These are phyloP conservation scores for Eristalis intricaria DNA, from an alignment of 2,888 invertebrate species.

Conservation along the genomic window DNA sequence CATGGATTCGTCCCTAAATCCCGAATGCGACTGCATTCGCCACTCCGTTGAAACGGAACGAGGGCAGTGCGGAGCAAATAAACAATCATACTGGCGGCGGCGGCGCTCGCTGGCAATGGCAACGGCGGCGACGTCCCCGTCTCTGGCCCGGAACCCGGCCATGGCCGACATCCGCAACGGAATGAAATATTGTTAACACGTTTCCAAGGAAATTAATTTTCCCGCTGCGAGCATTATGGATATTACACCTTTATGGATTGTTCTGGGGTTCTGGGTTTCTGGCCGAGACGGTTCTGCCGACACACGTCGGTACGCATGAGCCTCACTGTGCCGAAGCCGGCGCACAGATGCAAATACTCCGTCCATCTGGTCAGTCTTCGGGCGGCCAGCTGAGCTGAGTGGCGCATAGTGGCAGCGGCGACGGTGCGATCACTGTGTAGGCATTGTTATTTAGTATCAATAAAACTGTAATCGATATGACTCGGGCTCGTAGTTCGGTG, in stretches of 20 bases:
- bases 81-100: conserved; percentile 26
- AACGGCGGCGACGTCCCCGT: conserved; percentile 19
- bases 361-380: conserved; percentile 5
- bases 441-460: conserved; percentile 71
- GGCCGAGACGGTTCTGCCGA: conserved; percentile 31
- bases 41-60: not conserved
- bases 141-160: conserved; percentile 24
- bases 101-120: not conserved
- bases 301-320: conserved; percentile 57
- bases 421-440: conserved; percentile 46
- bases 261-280: conserved; percentile 63
- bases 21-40: conserved; percentile 2
- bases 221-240: conserved; percentile 70
- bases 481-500: conserved; percentile 57
- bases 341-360: conserved; percentile 32
- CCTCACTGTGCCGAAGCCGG: conserved; percentile 41
- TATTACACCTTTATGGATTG: conserved; percentile 65
- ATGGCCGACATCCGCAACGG: conserved; percentile 49
- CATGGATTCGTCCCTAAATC: conserved; percentile 50
- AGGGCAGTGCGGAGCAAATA: conserved; percentile 5
- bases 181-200: conserved; percentile 71
- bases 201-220: conserved; percentile 70
- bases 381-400: not conserved
- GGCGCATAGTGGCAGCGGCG: not conserved
- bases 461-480: conserved; percentile 71